Percentiles rank a stretch among this genome's conserved stretches.
These are phyloP conservation scores for Peromyscus attwateri DNA, from an alignment of 2,797 vertebrate species.

Conservation along the genomic window DNA sequence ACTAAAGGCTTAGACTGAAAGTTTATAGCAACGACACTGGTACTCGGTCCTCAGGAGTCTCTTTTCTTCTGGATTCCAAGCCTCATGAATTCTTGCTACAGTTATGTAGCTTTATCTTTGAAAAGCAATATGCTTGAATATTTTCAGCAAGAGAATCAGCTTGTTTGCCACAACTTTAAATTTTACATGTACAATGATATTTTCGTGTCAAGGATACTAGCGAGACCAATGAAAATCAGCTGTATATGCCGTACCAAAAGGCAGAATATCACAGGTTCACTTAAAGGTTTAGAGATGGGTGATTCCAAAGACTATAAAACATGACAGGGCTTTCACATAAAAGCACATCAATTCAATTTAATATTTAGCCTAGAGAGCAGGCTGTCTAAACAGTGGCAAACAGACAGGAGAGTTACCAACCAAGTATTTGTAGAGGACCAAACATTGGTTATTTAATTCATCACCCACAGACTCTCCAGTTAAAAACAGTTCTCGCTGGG, in stretches of 20 bases:
- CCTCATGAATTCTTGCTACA: background rate
- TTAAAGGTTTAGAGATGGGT: slow-evolving; percentile 33
- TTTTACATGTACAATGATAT: slow-evolving; percentile 47
- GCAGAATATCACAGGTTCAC: background rate
- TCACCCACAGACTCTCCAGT: slow-evolving; percentile 64
- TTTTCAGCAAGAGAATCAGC: slow-evolving; percentile 44
- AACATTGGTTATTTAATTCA: slow-evolving; percentile 29
- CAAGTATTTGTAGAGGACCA: slow-evolving; percentile 10
- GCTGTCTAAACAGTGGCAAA: background rate
- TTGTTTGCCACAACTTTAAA: slow-evolving; percentile 31
- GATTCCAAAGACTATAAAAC: slow-evolving; percentile 16
- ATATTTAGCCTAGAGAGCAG: slow-evolving; percentile 4
- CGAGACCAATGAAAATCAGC: slow-evolving; percentile 19
- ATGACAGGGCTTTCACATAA: slow-evolving; percentile 31
- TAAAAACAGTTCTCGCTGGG: background rate
- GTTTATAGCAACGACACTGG: background rate
- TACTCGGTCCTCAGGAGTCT: slow-evolving; percentile 6
- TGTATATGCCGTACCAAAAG: background rate
- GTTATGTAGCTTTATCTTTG: background rate
- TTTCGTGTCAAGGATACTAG: slow-evolving; percentile 4
- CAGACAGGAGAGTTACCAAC: slow-evolving; percentile 4
- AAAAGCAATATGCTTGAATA: slow-evolving; percentile 44
- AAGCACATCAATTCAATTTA: background rate
- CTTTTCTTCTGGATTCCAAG: background rate
- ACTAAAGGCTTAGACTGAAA: background rate